Base-by-base conservation (phyloP, 2,113 vertebrate species). In the Onychostoma macrolepis region DNA sequence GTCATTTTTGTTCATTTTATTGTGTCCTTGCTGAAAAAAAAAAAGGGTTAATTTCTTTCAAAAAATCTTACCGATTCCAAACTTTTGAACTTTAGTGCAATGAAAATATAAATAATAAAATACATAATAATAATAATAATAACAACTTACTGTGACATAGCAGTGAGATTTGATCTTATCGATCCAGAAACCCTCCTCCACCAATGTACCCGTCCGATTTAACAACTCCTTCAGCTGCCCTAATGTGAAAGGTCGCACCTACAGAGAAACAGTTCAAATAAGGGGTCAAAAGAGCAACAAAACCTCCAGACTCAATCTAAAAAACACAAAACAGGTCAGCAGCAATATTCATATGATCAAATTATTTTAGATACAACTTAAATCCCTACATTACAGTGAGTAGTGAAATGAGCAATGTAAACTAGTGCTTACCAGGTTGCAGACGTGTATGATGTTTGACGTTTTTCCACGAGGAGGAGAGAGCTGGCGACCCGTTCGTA, bases 111-210 rank as follows among this genome's bases (percentile, higher is more conserved):
- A 33, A 67, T 33, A 67, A 67, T 28, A 30, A 13, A 4, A 15
- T 8, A 56, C 28, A 28, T 69, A n/a, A n/a, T n/a, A 41, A 43
- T n/a, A n/a, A n/a, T n/a, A n/a, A 33, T 9, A 78, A 15, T 45
- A 45, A 77, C 2, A 15, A 13, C 94, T 95, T 87, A 98, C 97
- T 28, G 97, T 98, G 87, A 97, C 97, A 33, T 93, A 97, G 93
- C 97, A 98, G 87, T 98, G 97, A 36, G 97, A 98, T 89, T 97
- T 98, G 91, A 98, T 98, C 91, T 97, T 97, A 92, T 98, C 97
- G 7, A 97, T 97, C 97, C 97, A 98, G 91, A 98, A 98, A 67
- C 95, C 96, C 1, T 98, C 97, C 76, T 98, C 97, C 76, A 96
- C 91, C 89, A 98, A 30, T 0, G 91, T 94, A 63, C 97, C 97